Conservation (phyloP, 1,140 invertebrate species). For the Panonychus citri region DNA sequence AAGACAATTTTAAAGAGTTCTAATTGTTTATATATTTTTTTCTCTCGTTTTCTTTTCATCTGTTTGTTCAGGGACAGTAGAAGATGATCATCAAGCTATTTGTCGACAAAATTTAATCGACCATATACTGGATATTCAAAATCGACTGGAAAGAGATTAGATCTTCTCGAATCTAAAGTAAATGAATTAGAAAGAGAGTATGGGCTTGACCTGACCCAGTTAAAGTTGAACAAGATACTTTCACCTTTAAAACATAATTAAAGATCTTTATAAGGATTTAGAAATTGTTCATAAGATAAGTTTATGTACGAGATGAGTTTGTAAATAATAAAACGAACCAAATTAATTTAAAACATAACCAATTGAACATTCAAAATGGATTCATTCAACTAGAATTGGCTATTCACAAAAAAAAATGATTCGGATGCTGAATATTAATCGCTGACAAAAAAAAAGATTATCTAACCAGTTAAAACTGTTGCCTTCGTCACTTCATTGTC, state of each 20-base stretch:
- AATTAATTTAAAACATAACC: no score
- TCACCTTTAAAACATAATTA: not conserved
- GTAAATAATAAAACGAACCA: no score
- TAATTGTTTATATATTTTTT: not conserved
- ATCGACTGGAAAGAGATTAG: not conserved
- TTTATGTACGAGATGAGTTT: not conserved
- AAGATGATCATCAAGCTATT: not conserved
- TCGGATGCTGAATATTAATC: no score
- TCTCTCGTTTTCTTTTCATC: no score
- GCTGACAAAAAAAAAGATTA: no score
- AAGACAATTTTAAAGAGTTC: not conserved
- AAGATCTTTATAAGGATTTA: slow-evolving; percentile 1
- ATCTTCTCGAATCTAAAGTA: not conserved
- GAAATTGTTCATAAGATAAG: not conserved
- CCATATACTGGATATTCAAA: not conserved
- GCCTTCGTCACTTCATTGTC: no score
- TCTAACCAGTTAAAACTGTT: no score
- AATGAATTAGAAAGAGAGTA: not conserved
- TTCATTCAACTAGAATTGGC: no score
- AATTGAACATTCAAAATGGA: no score
- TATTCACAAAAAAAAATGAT: no score
- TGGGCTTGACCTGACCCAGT: not conserved
- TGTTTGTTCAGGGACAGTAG: not conserved
- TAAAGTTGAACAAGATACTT: not conserved
- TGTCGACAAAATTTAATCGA: not conserved